Evolutionary conservation across 2,113 vertebrate species (phyloP), one percentile per base, ranked within the genome.

Genomic region (Colaptes auratus): DNA sequence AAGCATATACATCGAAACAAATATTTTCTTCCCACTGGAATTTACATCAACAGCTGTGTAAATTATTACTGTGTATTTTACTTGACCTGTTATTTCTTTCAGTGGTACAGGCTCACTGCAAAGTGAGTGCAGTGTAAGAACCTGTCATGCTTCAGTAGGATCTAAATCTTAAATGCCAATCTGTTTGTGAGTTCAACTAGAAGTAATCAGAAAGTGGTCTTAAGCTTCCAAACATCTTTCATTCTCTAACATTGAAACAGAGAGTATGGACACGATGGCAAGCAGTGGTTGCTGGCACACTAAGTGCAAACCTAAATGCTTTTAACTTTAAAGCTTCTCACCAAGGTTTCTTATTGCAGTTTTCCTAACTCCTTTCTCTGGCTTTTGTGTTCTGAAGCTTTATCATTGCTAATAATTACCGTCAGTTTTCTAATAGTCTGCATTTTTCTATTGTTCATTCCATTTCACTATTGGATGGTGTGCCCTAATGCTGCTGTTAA

Each of bases 41-140:
- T 97, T 97, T 96, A 94, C 59, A 93, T 95, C 86, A 95, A 93
- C 97, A 97, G 97, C 97, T 98, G 97, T 95, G 97, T 97, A 97
- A 97, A 93, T 92, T 97, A 93, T 97, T 90, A 95, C 90, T 96
- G 88, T 88, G 82, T 97, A 96, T 96, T 97, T 97, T 93, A 91
- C 90, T 95, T 96, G 96, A 97, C 88, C 96, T 97, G 95, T 97
- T 97, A 96, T 95, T 97, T 96, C 91, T 97, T 97, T 97, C 86
- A 96, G 95, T 92, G 96, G 86, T 95, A 84, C 90, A 95, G 83
- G 55, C 79, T 75, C 87, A 80, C 82, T 96, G 96, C 81, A 92
- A 92, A 97, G 84, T 95, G 95, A 96, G 90, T 94, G 80, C 66
- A 76, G 76, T 86, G 39, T 95, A 85, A 91, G 90, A 87, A 92